Evolutionary conservation across 2,888 invertebrate species (phyloP).

Genomic region (Plagodis dolabraria): DNA sequence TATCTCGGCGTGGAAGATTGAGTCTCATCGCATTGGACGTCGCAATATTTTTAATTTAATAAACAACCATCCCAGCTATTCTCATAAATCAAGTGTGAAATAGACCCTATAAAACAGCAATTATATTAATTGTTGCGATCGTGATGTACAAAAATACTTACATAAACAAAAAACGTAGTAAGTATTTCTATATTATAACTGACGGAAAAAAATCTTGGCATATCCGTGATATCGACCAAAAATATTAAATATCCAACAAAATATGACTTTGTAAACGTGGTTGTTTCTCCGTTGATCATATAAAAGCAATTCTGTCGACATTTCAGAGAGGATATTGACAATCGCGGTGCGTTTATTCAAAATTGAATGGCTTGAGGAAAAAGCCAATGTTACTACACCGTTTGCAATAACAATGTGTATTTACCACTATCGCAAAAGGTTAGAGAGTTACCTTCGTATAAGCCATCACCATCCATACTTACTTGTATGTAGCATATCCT

Average conservation of each 20-base stretch:
- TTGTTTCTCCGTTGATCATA: neutral
- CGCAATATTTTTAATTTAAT: too few species aligned
- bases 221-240: neutral
- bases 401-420: too few species aligned
- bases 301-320: neutral
- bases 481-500: too few species aligned
- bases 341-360: conserved; percentile 1
- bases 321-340: neutral
- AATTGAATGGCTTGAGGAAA: neutral
- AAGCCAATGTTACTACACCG: neutral
- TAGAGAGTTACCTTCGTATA: too few species aligned
- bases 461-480: too few species aligned
- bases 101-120: conserved; percentile 12
- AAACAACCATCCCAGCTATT: neutral
- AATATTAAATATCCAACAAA: conserved; percentile 6
- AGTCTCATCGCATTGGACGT: too few species aligned
- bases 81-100: conserved; percentile 2
- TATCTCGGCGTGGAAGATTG: too few species aligned
- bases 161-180: neutral
- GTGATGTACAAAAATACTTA: conserved; percentile 4
- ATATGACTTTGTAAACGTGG: neutral
- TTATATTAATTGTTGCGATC: conserved; percentile 18
- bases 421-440: too few species aligned
- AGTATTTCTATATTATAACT: neutral
- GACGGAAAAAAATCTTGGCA: neutral